Conservation (phyloP, 2,797 vertebrate species). For the Malurus splendens region DNA sequence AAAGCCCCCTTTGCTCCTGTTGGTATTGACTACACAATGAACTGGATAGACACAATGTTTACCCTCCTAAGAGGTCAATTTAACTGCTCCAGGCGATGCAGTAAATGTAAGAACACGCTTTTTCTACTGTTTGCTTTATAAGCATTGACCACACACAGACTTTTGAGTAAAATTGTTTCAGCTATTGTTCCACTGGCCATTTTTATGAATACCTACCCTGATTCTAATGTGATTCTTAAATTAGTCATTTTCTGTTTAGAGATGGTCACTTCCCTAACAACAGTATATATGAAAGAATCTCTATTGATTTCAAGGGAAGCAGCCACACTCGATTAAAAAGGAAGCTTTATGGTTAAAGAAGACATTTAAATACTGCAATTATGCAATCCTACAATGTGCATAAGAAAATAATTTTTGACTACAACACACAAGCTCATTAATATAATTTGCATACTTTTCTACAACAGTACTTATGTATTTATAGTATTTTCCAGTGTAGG, state of each 20-base stretch:
- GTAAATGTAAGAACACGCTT: neutral
- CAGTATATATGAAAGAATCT: neutral
- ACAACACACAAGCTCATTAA: neutral
- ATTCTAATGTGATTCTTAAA: neutral
- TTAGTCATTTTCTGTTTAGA: neutral
- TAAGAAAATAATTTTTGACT: neutral
- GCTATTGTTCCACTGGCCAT: neutral
- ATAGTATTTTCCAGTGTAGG: neutral
- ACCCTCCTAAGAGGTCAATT: slow-evolving; percentile 44
- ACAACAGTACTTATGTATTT: neutral
- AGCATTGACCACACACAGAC: neutral
- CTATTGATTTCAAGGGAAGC: neutral
- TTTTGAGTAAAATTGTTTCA: neutral
- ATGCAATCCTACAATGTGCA: neutral
- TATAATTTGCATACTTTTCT: neutral
- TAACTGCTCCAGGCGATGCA: slow-evolving; percentile 14
- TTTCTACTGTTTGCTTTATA: neutral
- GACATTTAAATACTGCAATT: neutral
- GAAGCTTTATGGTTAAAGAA: neutral
- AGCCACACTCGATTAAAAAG: neutral
- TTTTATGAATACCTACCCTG: neutral
- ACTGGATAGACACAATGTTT: slow-evolving; percentile 25
- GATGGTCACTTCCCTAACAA: neutral
- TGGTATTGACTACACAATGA: slow-evolving; percentile 46
- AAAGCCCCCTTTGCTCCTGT: neutral